Conservation (phyloP, 2,797 vertebrate species). For the Hydrolagus colliei region DNA sequence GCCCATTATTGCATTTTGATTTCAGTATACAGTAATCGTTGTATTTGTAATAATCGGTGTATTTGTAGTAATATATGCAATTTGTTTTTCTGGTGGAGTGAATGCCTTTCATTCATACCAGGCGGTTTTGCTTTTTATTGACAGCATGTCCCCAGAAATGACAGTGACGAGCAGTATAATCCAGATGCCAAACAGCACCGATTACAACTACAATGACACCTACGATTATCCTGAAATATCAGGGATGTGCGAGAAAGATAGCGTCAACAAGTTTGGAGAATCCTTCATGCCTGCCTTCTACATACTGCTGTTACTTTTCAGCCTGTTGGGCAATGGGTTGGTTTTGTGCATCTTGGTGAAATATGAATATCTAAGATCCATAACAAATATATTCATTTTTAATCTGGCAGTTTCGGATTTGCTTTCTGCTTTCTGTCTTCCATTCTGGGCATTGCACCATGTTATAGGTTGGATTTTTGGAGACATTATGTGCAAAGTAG, state of each 20-base stretch:
- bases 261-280: neutral
- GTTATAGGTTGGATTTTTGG: conserved; percentile 42
- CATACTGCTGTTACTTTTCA: conserved; percentile 37
- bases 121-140: neutral
- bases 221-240: neutral
- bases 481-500: conserved; percentile 38
- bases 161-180: neutral
- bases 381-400: conserved; percentile 42
- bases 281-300: conserved; percentile 33
- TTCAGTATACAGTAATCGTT: too few species aligned
- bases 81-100: too few species aligned
- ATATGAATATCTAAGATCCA: conserved; percentile 35
- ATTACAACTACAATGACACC: neutral
- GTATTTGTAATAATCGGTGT: too few species aligned
- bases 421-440: conserved; percentile 40
- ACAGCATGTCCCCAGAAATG: neutral
- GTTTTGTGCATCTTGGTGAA: conserved; percentile 39
- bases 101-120: too few species aligned
- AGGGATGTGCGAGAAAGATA: neutral
- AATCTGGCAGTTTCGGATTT: conserved; percentile 43
- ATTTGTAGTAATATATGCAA: too few species aligned
- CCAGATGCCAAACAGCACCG: too few species aligned
- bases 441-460: conserved; percentile 38
- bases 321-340: conserved; percentile 41
- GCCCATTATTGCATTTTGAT: too few species aligned